Evolutionary conservation across 2,888 invertebrate genomes (phyloP), one percentile per base, ranked within the genome.

Genomic region (Micropterix aruncella): DNA sequence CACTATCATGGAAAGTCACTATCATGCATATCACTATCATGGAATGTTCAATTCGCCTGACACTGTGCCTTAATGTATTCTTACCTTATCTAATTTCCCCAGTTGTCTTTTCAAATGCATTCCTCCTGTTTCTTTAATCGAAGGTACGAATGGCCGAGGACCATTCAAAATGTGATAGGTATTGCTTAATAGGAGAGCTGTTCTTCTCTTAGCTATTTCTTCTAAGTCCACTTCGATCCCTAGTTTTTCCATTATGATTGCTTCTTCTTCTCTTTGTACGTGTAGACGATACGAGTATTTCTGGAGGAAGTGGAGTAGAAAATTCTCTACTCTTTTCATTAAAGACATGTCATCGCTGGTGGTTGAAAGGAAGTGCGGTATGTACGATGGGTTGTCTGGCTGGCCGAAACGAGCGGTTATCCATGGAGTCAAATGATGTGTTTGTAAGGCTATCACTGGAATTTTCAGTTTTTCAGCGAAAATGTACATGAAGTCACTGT

Each of bases 401-500:
- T 66, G 60, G 0, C 66, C 70, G 40, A 75, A 56, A 1, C 72
- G 62, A 15, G 58, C 58, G 7, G 62, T 55, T 2, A 64, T 56
- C 75, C 77, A 77, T 1, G 78, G 77, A 67, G 80, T 70, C 41
- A 75, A 52, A 0, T 66, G 60, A 42, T 75, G 74, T 3, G 77
- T 75, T 42, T 75, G 66, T 18, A 77, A 49, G 0, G 69, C 72
- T 5, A 82, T 60, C 2, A 74, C 61, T 1, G 81, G 80, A 3
- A 73, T 69, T 43, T 70, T 63, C 50, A 79, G 65, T 18, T 73
- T 55, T 55, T 79, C 67, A 1, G 70, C 67, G 43, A 82, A 58
- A 1, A 75, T 79, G 41, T 80, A 57, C 59, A 77, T 71, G 46
- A 81, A 81, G 51, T 81, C 79, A 27, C 77, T 73, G 50, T 72